phyloP scores from a whole-genome alignment of 2,888 invertebrate genomes.

The Noctua pronuba region DNA sequence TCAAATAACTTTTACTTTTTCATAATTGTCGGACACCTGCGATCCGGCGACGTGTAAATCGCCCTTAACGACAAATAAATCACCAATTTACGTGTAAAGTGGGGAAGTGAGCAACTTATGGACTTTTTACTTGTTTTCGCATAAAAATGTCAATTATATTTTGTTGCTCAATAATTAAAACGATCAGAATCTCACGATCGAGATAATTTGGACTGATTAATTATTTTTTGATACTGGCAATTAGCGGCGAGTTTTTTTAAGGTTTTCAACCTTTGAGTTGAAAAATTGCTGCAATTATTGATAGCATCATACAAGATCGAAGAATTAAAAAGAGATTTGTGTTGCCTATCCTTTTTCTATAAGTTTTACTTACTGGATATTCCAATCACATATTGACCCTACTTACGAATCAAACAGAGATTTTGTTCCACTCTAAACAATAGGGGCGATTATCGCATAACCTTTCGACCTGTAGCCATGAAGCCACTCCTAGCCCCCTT shows the following conservation, averaged over 20 bases:
- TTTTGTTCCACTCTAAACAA: slow-evolving; percentile 11
- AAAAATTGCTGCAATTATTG: slow-evolving; percentile 60
- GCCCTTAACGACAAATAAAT: slow-evolving; percentile 61
- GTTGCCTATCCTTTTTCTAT: too few species aligned
- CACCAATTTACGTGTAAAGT: slow-evolving; percentile 29
- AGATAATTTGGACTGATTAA: slow-evolving; percentile 61
- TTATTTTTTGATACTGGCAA: slow-evolving; percentile 56
- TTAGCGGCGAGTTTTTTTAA: slow-evolving; percentile 46
- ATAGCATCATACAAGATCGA: not conserved
- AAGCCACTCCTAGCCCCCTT: slow-evolving; percentile 32
- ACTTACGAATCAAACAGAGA: not conserved
- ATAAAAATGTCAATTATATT: slow-evolving; percentile 60
- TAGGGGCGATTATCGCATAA: slow-evolving; percentile 19
- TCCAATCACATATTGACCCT: not conserved
- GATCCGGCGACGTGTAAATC: slow-evolving; percentile 32
- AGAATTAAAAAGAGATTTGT: too few species aligned
- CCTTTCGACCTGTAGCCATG: slow-evolving; percentile 24
- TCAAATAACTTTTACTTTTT: slow-evolving; percentile 61
- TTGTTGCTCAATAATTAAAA: slow-evolving; percentile 55
- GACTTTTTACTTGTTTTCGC: slow-evolving; percentile 39
- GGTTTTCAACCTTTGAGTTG: slow-evolving; percentile 36
- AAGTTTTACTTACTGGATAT: not conserved
- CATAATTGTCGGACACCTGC: slow-evolving; percentile 42
- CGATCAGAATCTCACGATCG: slow-evolving; percentile 42
- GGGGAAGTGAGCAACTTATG: slow-evolving; percentile 20